Evolutionary conservation across 2,113 vertebrate genomes (phyloP).

Genomic region (Menidia beryllina): DNA sequence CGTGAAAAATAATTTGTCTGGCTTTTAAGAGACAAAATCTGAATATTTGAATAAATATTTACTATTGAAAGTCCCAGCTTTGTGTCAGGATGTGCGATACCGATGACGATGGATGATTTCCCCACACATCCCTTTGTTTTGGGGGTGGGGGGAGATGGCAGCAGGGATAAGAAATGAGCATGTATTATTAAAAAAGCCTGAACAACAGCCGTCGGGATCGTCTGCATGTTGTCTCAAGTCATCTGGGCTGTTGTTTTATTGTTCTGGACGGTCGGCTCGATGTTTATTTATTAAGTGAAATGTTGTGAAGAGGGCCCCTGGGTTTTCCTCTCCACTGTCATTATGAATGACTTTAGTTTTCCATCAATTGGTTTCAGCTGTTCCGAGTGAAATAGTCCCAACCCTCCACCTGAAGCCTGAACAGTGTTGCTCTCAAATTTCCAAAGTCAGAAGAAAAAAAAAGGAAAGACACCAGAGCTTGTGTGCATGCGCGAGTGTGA

Average conservation of each 20-base stretch:
- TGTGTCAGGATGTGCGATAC: slow-evolving; percentile 7
- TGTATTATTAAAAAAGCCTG: slow-evolving; percentile 72
- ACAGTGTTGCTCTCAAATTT: not conserved
- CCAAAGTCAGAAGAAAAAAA: not conserved
- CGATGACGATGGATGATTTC: slow-evolving; percentile 19
- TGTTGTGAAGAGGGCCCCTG: not conserved
- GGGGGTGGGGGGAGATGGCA: slow-evolving; percentile 34
- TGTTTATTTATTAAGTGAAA: slow-evolving; percentile 20
- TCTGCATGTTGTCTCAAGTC: slow-evolving; percentile 55
- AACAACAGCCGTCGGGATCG: slow-evolving; percentile 59
- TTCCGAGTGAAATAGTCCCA: slow-evolving; percentile 12
- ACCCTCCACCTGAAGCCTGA: not conserved
- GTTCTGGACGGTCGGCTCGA: slow-evolving; percentile 8
- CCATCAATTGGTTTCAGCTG: not conserved
- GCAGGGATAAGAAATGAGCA: slow-evolving; percentile 43
- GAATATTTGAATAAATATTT: not conserved
- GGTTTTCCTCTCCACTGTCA: slow-evolving; percentile 2
- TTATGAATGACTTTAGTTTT: not conserved
- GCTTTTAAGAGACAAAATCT: not conserved
- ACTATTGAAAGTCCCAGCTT: not conserved
- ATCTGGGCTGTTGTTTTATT: slow-evolving; percentile 9
- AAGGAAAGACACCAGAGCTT: no score
- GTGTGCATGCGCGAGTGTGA: not conserved
- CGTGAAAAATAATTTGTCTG: no score
- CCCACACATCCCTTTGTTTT: slow-evolving; percentile 48